These are phyloP conservation scores for Trichoplusia ni DNA, from an alignment of 1,140 invertebrate genomes.

Conservation along the genomic window DNA sequence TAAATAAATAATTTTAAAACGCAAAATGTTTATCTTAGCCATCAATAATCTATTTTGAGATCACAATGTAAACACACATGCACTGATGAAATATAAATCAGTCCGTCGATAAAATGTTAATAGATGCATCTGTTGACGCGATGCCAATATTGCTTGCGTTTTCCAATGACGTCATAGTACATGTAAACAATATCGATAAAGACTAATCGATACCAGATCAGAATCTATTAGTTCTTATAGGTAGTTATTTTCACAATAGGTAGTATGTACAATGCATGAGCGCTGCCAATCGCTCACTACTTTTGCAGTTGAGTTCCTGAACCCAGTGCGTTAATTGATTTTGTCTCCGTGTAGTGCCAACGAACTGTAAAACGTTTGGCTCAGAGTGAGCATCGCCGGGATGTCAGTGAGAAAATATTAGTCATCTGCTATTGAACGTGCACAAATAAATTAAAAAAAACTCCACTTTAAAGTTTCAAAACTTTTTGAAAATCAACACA, in stretches of 20 bases:
- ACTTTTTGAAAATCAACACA: slow-evolving; percentile 7
- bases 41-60: slow-evolving; percentile 9
- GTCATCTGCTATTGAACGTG: too few relatives aligned
- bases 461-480: too few relatives aligned
- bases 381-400: background rate
- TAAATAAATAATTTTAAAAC: background rate
- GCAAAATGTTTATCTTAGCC: background rate
- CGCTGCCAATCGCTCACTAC: slow-evolving; percentile 1
- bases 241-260: slow-evolving; percentile 9
- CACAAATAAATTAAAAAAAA: too few relatives aligned
- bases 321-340: slow-evolving; percentile 8
- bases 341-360: slow-evolving; percentile 3
- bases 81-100: slow-evolving; percentile 6
- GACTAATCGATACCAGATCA: slow-evolving; percentile 5
- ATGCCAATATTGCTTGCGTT: slow-evolving; percentile 24
- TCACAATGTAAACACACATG: slow-evolving; percentile 24
- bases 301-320: slow-evolving; percentile 2
- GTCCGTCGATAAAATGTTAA: slow-evolving; percentile 9
- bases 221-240: background rate
- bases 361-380: slow-evolving; percentile 18
- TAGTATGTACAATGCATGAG: background rate
- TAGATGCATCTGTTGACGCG: slow-evolving; percentile 15
- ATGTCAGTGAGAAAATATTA: too few relatives aligned
- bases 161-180: background rate
- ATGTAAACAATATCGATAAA: slow-evolving; percentile 13